Evolutionary conservation across 2,888 invertebrate species (phyloP).

Genomic region (Zele albiditarsus): DNA sequence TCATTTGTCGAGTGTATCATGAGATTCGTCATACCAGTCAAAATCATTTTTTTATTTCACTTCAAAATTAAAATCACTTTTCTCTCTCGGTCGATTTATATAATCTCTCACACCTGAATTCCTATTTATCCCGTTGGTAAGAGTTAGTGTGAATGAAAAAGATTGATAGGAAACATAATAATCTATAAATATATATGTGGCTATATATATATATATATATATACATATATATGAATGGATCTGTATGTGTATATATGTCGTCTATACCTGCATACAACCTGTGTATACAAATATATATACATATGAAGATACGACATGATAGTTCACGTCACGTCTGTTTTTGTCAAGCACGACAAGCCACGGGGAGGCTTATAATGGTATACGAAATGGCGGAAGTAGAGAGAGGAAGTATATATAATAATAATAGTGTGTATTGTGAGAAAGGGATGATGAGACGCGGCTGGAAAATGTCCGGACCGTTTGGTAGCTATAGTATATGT

Average conservation of each 20-base stretch:
- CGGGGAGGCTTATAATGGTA: constrained; percentile 46
- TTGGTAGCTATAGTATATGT: neutral
- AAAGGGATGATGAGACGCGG: constrained; percentile 17
- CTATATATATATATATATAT: neutral
- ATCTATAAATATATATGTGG: too few species aligned
- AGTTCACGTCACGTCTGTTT: constrained; percentile 46
- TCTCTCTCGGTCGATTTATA: too few species aligned
- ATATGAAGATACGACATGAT: neutral
- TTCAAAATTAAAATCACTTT: too few species aligned
- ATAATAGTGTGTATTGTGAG: constrained; percentile 41
- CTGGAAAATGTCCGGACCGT: constrained; percentile 26
- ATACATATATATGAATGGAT: neutral
- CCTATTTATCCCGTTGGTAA: too few species aligned
- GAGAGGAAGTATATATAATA: constrained; percentile 12
- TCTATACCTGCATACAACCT: neutral
- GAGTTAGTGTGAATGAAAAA: too few species aligned
- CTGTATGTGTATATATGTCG: neutral
- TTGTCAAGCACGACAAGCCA: constrained; percentile 59
- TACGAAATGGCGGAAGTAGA: constrained; percentile 36
- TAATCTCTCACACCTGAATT: too few species aligned
- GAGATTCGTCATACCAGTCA: too few species aligned
- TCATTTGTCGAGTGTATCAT: too few species aligned
- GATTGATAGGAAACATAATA: too few species aligned
- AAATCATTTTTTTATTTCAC: too few species aligned
- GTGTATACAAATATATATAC: neutral